Percentiles rank a stretch among this genome's conserved stretches.
phyloP scores from a whole-genome alignment of 37 sponge, comb jelly and placozoan species.

The Spongilla lacustris region DNA sequence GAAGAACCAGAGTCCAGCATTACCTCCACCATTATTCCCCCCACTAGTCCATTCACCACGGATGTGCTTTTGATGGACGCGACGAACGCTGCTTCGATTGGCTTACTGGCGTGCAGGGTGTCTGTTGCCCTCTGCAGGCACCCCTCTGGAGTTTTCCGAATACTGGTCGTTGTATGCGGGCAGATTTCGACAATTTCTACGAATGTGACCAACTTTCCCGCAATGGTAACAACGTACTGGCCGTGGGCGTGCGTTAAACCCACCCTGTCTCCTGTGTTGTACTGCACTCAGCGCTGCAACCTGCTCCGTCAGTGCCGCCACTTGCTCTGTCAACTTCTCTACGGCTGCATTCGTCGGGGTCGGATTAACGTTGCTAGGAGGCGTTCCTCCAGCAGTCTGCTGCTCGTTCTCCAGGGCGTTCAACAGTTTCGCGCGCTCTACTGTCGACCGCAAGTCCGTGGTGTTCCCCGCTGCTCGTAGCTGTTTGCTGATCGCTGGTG shows the following conservation, averaged over 20 bases:
- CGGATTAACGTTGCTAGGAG: conserved; percentile 15
- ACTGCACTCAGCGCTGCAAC: conserved; percentile 30
- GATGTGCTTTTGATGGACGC: no score
- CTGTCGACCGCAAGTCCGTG: conserved; percentile 4
- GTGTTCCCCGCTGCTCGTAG: conserved; percentile 33
- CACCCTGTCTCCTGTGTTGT: background rate
- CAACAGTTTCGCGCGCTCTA: conserved; percentile 27
- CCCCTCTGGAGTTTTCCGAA: conserved; percentile 56
- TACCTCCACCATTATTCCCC: conserved; percentile 21
- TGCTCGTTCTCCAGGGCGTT: conserved; percentile 12
- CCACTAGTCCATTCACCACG: background rate
- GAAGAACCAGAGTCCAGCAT: conserved; percentile 60
- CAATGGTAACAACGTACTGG: background rate
- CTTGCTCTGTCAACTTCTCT: conserved; percentile 11
- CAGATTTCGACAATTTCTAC: background rate
- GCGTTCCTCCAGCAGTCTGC: background rate
- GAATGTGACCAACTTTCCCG: conserved; percentile 14
- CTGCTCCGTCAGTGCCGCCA: conserved; percentile 30
- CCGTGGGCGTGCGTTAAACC: background rate
- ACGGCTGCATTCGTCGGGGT: background rate
- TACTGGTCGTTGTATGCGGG: background rate
- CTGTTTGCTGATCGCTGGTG: conserved; percentile 37
- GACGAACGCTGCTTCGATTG: conserved; percentile 1
- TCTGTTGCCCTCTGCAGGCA: conserved; percentile 33
- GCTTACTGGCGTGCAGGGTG: conserved; percentile 15